Percentiles rank a stretch among this genome's conserved stretches.
Evolutionary conservation across 1,140 invertebrate species (phyloP).

Genomic region (Macrotrachela quadricornifera): DNA sequence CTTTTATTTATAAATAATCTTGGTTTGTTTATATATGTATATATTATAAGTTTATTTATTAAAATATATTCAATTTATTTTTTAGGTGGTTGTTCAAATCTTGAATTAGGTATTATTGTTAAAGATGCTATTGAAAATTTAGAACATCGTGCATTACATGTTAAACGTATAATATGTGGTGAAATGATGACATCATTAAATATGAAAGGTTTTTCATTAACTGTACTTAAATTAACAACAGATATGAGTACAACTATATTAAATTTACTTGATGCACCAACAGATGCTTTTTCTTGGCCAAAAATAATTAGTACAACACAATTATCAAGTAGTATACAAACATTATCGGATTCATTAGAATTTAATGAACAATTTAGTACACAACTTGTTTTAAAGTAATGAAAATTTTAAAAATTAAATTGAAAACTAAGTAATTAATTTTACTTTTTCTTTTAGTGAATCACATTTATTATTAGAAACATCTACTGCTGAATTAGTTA

Average conservation of each 20-base stretch:
- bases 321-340: neutral
- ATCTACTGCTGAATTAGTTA: too few species aligned
- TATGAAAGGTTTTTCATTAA: constrained; percentile 54
- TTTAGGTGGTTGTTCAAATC: constrained; percentile 48
- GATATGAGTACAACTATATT: constrained; percentile 15
- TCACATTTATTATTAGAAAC: too few species aligned
- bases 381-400: too few species aligned
- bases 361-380: neutral
- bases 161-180: constrained; percentile 45
- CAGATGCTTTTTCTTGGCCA: constrained; percentile 1
- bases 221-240: constrained; percentile 36
- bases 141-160: constrained; percentile 26
- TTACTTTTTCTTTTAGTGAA: too few species aligned
- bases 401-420: too few species aligned
- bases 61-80: neutral
- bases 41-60: constrained; percentile 23
- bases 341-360: neutral
- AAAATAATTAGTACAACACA: neutral
- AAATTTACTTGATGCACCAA: constrained; percentile 29
- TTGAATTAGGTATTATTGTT: constrained; percentile 54
- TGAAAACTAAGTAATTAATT: too few species aligned
- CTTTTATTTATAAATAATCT: constrained; percentile 21
- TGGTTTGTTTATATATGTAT: neutral
- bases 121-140: constrained; percentile 40
- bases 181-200: constrained; percentile 55